A percentile compares a stretch with the other conserved stretches of the same genome.
Evolutionary conservation across 2,888 invertebrate species (phyloP).

Genomic region (Ctenicera cuprea): DNA sequence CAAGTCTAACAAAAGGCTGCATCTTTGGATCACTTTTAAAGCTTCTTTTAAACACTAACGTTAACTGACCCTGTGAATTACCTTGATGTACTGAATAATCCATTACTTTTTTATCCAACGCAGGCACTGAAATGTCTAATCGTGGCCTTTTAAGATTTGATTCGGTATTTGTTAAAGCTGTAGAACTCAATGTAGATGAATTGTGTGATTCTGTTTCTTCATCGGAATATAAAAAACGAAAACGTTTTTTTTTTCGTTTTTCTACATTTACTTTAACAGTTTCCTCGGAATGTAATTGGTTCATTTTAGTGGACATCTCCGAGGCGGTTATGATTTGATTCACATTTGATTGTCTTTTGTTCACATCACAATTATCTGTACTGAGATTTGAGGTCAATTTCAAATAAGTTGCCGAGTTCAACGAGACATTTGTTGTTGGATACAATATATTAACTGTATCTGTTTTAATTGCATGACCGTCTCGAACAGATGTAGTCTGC

Average conservation of each 20-base stretch:
- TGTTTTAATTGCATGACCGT: not conserved
- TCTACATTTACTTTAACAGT: conserved; percentile 33
- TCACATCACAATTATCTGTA: not conserved
- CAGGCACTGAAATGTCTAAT: conserved; percentile 38
- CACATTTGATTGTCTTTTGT: conserved; percentile 17
- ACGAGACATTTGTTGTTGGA: not conserved
- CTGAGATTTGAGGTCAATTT: not conserved
- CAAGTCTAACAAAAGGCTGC: conserved; percentile 55
- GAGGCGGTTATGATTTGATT: not conserved
- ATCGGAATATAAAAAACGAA: conserved; percentile 55
- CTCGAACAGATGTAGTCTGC: not conserved
- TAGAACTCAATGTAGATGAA: not conserved
- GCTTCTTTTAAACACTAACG: conserved; percentile 55
- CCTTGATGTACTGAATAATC: conserved; percentile 57
- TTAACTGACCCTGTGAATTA: conserved; percentile 53
- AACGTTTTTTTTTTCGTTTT: conserved; percentile 52
- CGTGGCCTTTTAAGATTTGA: conserved; percentile 25
- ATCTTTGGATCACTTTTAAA: conserved; percentile 52
- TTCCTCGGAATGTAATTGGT: not conserved
- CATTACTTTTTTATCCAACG: conserved; percentile 15
- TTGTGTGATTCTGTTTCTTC: conserved; percentile 48
- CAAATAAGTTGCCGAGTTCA: not conserved
- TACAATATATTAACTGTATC: too few species aligned
- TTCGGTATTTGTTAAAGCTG: not conserved
- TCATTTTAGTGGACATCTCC: not conserved